Percentiles rank a stretch among this genome's conserved stretches.
Evolutionary conservation across 1,140 invertebrate genomes (phyloP).

Genomic region (Dreissena rostriformis): DNA sequence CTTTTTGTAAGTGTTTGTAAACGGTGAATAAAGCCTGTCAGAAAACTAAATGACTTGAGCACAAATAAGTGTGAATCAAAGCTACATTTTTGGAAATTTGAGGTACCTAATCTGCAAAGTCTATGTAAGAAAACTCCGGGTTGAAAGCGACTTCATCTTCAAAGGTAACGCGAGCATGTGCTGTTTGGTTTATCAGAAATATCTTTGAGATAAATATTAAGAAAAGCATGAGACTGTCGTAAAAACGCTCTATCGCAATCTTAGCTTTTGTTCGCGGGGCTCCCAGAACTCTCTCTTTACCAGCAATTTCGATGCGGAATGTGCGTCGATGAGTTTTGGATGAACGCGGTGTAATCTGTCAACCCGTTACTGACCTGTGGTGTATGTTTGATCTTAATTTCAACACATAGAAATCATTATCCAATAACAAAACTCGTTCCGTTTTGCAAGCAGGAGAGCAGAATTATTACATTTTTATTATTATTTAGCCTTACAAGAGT

Average conservation of each 20-base stretch:
- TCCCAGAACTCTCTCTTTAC: too few relatives aligned
- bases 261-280: not conserved
- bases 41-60: not conserved
- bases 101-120: not conserved
- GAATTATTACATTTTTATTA: too few relatives aligned
- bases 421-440: too few relatives aligned
- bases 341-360: too few relatives aligned
- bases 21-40: not conserved
- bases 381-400: too few relatives aligned
- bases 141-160: not conserved
- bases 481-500: too few relatives aligned
- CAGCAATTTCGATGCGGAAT: too few relatives aligned
- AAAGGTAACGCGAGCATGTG: not conserved
- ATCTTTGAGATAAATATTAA: conserved; percentile 3
- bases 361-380: too few relatives aligned
- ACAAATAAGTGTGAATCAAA: conserved; percentile 4
- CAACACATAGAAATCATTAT: too few relatives aligned
- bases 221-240: not conserved
- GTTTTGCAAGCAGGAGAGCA: too few relatives aligned
- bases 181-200: not conserved
- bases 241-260: not conserved
- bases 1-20: not conserved
- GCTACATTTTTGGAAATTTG: not conserved
- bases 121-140: conserved; percentile 5
- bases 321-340: too few relatives aligned